Base-by-base conservation (phyloP, 2,888 invertebrate genomes). In the Dryocosmus kuriphilus region DNA sequence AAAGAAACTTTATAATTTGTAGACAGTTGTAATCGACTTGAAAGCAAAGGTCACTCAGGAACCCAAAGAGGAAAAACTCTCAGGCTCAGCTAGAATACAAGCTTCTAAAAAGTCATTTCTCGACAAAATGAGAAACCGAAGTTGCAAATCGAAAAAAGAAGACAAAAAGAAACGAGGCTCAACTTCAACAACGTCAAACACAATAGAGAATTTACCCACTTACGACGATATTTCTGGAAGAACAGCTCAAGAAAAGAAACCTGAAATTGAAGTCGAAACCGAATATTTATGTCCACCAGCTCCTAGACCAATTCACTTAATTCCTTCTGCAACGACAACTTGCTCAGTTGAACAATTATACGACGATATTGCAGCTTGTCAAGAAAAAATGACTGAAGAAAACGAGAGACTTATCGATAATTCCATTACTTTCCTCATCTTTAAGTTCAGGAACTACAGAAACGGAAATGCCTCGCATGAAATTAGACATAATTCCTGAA, bases 251-350 rank as follows among this genome's bases (percentile, higher is more conserved):
- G 24, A 60, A 41, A 1, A 76, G 46, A 27, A 75, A n/a, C 8
- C n/a, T 22, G 74, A 77, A 16, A 79, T 85, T 35, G 79, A 86
- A 57, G 82, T 84, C 46, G 75, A 81, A 24, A 46, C 85, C 0
- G 84, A 89, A 74, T 91, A 91, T 74, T 85, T 85, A 38, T 85
- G 82, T 35, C 90, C 88, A 6, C 91, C 91, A 2, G 86, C 86
- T 3, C 91, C 91, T 0, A 84, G 89, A 46, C 89, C 90, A 2
- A 82, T 91, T 77, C 85, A 85, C 32, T 76, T 78, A 24, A 84
- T 85, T 61, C 85, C 87, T 2, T 82, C 86, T 24, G 61, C 75
- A 6, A 63, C 79, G 7, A 65, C 74, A 16, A 65, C 76, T 22
- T 79, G 76, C 14, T 77, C 65, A 4, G 6, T 75, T 2, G 86